Percentiles rank a stretch among this genome's conserved stretches.
Evolutionary conservation across 2,113 vertebrate species (phyloP).

Genomic region (Phrynosoma platyrhinos): DNA sequence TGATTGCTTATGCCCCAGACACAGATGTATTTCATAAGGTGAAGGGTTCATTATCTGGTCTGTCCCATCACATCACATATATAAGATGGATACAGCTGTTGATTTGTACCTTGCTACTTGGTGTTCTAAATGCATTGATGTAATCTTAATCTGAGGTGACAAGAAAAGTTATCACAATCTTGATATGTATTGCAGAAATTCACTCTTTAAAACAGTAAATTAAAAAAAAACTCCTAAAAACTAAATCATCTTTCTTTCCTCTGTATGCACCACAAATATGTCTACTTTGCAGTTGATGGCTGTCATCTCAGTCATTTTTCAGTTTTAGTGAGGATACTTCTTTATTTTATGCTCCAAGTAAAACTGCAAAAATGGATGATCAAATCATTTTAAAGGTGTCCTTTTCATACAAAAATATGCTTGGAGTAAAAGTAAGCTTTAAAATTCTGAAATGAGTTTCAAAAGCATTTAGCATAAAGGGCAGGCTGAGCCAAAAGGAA

Average conservation of each 20-base stretch:
- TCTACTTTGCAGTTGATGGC: neutral
- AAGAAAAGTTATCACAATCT: conserved; percentile 22
- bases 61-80: neutral
- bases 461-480: neutral
- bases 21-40: neutral
- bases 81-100: neutral
- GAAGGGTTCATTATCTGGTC: neutral
- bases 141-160: conserved; percentile 4
- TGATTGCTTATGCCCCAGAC: neutral
- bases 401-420: neutral
- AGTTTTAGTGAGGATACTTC: neutral
- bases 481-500: neutral
- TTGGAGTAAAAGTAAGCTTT: neutral
- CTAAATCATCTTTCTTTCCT: neutral
- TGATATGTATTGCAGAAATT: neutral
- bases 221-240: neutral
- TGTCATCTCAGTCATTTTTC: conserved; percentile 19
- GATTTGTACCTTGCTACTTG: neutral
- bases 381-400: neutral
- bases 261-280: neutral
- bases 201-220: conserved; percentile 19
- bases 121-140: too few relatives aligned
- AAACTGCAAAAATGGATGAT: conserved; percentile 10
- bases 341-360: neutral
- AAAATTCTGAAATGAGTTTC: neutral